These are phyloP conservation scores for Halictus quadricinctus DNA, from an alignment of 2,888 invertebrate species.

Conservation along the genomic window DNA sequence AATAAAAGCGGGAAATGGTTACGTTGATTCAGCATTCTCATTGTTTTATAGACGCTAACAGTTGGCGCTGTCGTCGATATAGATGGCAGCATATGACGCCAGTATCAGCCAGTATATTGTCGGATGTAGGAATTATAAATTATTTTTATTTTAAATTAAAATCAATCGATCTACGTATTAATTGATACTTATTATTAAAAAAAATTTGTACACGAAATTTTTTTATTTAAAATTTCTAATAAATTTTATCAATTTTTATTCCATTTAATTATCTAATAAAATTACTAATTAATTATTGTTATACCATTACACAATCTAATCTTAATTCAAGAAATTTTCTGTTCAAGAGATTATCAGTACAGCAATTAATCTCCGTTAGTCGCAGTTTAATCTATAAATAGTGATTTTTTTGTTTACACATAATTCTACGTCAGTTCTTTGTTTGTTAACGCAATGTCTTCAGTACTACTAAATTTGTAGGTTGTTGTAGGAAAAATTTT, in stretches of 20 bases:
- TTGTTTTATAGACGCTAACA: slow-evolving; percentile 32
- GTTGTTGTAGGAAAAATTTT: slow-evolving; percentile 43
- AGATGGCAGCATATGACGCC: slow-evolving; percentile 33
- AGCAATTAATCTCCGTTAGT: neutral
- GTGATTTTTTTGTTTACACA: neutral
- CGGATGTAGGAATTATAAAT: neutral
- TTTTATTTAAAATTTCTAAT: neutral
- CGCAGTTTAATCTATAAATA: neutral
- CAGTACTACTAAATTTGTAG: slow-evolving; percentile 17
- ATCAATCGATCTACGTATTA: neutral
- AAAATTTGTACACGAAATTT: neutral
- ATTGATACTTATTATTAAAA: neutral
- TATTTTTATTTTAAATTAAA: neutral
- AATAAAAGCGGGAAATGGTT: slow-evolving; percentile 58
- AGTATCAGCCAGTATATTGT: neutral
- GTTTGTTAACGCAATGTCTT: slow-evolving; percentile 30
- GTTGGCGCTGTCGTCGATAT: slow-evolving; percentile 34
- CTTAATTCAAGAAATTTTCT: neutral
- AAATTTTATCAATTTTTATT: neutral
- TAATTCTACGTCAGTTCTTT: slow-evolving; percentile 37
- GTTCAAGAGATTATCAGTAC: neutral
- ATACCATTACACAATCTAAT: neutral
- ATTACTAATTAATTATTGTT: slow-evolving; percentile 16
- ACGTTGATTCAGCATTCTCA: slow-evolving; percentile 43
- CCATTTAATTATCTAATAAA: neutral